A percentile compares a stretch with the other conserved stretches of the same genome.
Evolutionary conservation across 2,888 invertebrate species (phyloP).

Genomic region (Eumerus sabulonum): DNA sequence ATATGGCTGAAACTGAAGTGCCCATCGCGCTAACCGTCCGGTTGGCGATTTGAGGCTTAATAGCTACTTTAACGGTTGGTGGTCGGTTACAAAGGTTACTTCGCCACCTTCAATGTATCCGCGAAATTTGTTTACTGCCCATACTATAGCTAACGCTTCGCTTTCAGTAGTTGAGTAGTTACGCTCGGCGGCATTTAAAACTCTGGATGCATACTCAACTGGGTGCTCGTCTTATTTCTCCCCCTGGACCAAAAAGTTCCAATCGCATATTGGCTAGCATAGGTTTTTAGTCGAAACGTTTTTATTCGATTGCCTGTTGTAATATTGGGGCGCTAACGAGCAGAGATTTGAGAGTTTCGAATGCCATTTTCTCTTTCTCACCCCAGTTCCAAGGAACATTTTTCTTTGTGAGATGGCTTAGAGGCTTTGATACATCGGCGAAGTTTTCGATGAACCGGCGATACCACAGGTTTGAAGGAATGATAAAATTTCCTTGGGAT

Average conservation of each 20-base stretch:
- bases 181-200: neutral
- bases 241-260: neutral
- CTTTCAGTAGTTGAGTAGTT: neutral
- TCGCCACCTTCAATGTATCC: neutral
- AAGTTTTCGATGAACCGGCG: neutral
- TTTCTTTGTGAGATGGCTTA: neutral
- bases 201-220: neutral
- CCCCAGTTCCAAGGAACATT: neutral
- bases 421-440: neutral
- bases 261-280: neutral
- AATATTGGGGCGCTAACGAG: neutral
- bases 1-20: neutral
- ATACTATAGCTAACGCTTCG: neutral
- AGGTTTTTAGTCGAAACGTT: neutral
- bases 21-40: neutral
- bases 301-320: neutral
- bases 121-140: neutral
- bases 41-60: neutral
- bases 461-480: slow-evolving; percentile 10
- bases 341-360: neutral
- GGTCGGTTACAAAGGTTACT: neutral
- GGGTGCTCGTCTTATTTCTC: neutral
- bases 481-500: neutral
- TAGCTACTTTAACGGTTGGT: neutral
- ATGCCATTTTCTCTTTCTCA: neutral